Base-by-base conservation (phyloP, 2,113 vertebrate genomes). In the Actenoides lindsayi region DNA sequence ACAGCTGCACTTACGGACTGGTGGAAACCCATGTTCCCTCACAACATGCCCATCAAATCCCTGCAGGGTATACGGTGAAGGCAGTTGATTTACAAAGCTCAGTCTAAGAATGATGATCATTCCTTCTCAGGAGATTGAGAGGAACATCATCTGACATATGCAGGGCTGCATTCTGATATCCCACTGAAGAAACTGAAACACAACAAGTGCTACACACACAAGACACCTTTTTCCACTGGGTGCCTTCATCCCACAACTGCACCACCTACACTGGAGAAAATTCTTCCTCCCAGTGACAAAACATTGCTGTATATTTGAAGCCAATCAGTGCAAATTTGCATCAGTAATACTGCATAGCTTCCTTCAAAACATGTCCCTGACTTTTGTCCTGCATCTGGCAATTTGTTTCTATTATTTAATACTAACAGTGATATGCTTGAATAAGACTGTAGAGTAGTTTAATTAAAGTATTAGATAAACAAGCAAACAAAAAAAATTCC, bases 391-490 rank as follows among this genome's bases (percentile, higher is more conserved):
- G 74, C 21, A 89, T 57, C 62, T 94, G 44, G 87, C 25, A 93
- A 95, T 94, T 89, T 89, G 53, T 84, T 96, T 93, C 57, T 73
- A 17, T 85, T 95, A 89, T 94, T 97, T 93, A 95, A 87, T 85
- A 91, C 62, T 74, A 92, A 62, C 57, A 85, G 53, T 65, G 86
- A 94, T 87, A 95, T 83, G 84, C 88, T 96, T 92, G 59, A 95
- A 85, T 89, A 83, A 93, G 41, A 84, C 80, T 84, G 37, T 59
- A 91, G 35, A 94, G 31, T 12, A 44, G 96, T 90, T 97, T 96
- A 96, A 98, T 97, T 97, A 93, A 97, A 95, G 75, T 77, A 94
- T 92, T 97, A 94, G 90, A 94, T 94, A 95, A 97, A 96, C 83
- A 96, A 97, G 90, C 42, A 23, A 51, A 50, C 48, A 50, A 27